Evolutionary conservation across 2,888 invertebrate genomes (phyloP), one percentile per base, ranked within the genome.

Genomic region (Chrysolina haemoptera): DNA sequence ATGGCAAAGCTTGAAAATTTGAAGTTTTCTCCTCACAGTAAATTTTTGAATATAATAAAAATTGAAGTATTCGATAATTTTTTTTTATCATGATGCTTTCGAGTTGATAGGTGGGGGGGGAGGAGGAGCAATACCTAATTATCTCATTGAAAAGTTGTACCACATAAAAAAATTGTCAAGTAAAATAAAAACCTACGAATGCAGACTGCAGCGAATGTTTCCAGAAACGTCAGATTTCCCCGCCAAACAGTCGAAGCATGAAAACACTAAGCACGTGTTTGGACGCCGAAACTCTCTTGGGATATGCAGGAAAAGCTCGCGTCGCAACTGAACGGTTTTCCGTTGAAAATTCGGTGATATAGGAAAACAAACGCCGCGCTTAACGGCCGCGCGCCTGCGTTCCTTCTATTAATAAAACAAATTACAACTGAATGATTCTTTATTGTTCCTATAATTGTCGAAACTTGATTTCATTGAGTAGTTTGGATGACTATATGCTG

Each of bases 201-300:
- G 5, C 8, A 22, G 27, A 35, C 22, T 35, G 59, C 59, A 22
- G 59, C 35, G 35, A 27, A 35, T 22, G 12, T 59, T 27, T 59
- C 27, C 59, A 6, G 1, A 14, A 1, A 9, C 14, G 27, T 16
- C 35, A n/a, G 18, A 22, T 59, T 22, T 59, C 27, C 35, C 5
- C 35, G 27, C 14, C 1, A 35, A 59, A 16, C 35, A 59, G 27
- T 27, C n/a, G 35, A 59, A 59, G 59, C 27, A 16, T 27, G 59
- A 35, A 59, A 59, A n/a, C 59, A 59, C 59, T n/a, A n/a, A 59
- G 59, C 59, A 59, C 59, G 59, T 59, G 59, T 16, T 59, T 27
- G 59, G 12, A 10, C 12, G 27, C 35, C 16, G 59, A 35, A 27
- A 59, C 14, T 27, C 59, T 59, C 35, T 16, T 27, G 35, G 8